Conservation (phyloP, 2,888 invertebrate genomes). For the Cantharis lateralis region DNA sequence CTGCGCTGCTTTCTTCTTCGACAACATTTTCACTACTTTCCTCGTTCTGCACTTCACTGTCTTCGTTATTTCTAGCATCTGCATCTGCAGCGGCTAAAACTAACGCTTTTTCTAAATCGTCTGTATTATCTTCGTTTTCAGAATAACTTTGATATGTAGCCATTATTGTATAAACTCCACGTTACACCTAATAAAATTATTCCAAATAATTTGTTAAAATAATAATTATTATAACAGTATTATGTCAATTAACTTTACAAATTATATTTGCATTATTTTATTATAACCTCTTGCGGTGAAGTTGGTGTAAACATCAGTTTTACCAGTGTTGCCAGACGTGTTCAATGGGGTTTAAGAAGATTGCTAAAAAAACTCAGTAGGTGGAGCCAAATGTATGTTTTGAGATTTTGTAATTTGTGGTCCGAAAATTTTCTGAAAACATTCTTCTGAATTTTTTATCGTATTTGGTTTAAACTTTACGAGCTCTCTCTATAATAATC, state of each 20-base stretch:
- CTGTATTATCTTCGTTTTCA: conserved; percentile 41
- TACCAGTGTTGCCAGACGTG: too few species aligned
- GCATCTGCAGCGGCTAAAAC: conserved; percentile 52
- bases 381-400: too few species aligned
- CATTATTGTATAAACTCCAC: background rate
- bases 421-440: too few species aligned
- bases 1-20: conserved; percentile 22
- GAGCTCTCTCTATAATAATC: too few species aligned
- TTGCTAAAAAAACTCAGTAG: too few species aligned
- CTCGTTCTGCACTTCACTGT: conserved; percentile 7
- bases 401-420: too few species aligned
- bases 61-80: conserved; percentile 47
- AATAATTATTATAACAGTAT: background rate
- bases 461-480: too few species aligned
- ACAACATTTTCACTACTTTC: conserved; percentile 25
- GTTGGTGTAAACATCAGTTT: background rate
- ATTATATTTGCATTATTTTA: background rate
- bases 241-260: background rate
- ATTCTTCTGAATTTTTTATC: too few species aligned
- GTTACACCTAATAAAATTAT: background rate
- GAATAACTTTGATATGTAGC: conserved; percentile 4
- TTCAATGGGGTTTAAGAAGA: too few species aligned
- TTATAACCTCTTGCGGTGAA: background rate
- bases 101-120: conserved; percentile 51
- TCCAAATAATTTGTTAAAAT: background rate